A percentile compares a stretch with the other conserved stretches of the same genome.
Evolutionary conservation across 2,888 invertebrate species (phyloP).

Genomic region (Amaurobius ferox): DNA sequence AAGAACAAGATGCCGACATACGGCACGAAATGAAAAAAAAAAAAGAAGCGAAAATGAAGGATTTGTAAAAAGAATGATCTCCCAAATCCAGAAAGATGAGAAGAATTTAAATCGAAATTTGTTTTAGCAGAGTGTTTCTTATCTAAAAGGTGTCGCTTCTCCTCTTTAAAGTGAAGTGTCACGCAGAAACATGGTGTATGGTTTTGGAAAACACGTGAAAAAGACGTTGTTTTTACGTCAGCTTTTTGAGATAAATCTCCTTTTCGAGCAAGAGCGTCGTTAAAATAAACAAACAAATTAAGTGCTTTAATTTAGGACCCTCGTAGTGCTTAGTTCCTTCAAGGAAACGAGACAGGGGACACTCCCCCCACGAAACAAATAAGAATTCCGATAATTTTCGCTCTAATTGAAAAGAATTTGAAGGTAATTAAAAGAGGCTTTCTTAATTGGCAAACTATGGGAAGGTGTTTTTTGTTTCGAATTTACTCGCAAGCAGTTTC

Average conservation of each 20-base stretch:
- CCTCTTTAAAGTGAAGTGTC: constrained; percentile 39
- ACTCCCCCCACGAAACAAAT: constrained; percentile 8
- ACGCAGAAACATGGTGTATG: constrained; percentile 15
- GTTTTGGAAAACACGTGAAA: background rate
- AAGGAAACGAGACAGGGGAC: background rate
- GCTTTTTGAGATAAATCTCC: constrained; percentile 22
- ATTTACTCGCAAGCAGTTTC: constrained; percentile 27
- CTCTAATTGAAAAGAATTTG: constrained; percentile 64
- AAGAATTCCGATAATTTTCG: constrained; percentile 47
- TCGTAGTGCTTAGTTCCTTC: constrained; percentile 36
- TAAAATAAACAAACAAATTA: constrained; percentile 60
- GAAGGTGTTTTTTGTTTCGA: constrained; percentile 29
- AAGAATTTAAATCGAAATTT: constrained; percentile 57
- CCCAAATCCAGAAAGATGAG: constrained; percentile 23
- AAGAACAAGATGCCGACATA: constrained; percentile 16
- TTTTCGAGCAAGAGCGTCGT: constrained; percentile 6
- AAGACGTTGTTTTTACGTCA: constrained; percentile 3
- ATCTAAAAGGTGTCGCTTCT: constrained; percentile 55
- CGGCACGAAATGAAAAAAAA: background rate
- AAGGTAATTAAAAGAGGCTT: constrained; percentile 59
- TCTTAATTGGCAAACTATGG: constrained; percentile 61
- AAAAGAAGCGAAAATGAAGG: constrained; percentile 12
- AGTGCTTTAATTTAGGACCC: constrained; percentile 55
- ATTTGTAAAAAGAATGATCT: constrained; percentile 15
- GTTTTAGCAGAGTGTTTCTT: constrained; percentile 54